Percentiles rank a stretch among this genome's conserved stretches.
Conservation (phyloP, 2,113 vertebrate species). For the Carassius auratus region DNA sequence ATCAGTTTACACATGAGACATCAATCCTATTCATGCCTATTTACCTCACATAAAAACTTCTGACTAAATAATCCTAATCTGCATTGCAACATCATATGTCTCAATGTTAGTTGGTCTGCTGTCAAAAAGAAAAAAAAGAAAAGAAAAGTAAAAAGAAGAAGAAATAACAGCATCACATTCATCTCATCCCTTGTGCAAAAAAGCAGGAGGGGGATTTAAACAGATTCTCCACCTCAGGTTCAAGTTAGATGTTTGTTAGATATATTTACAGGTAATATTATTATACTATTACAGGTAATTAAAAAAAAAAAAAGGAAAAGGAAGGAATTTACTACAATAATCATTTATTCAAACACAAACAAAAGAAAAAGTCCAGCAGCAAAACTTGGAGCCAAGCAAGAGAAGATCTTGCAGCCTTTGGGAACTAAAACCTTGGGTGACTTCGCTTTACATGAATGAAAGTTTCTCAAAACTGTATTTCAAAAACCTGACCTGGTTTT, state of each 20-base stretch:
- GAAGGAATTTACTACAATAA: conserved; percentile 44
- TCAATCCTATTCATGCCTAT: not conserved
- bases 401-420: not conserved
- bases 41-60: not conserved
- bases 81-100: not conserved
- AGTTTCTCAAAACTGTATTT: no score
- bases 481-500: no score
- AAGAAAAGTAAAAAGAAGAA: not conserved
- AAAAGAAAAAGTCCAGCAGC: conserved; percentile 46
- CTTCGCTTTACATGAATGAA: not conserved
- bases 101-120: not conserved
- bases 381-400: not conserved
- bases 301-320: not conserved
- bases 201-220: conserved; percentile 1
- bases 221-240: not conserved
- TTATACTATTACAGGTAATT: not conserved
- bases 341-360: conserved; percentile 63
- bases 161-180: not conserved
- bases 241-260: conserved; percentile 4
- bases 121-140: not conserved
- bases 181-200: conserved; percentile 33
- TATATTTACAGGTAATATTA: conserved; percentile 13
- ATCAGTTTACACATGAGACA: not conserved
- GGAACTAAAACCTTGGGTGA: no score
- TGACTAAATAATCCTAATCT: conserved; percentile 5